Conservation (phyloP, 2,888 invertebrate genomes). For the Cylloceria caligata region DNA sequence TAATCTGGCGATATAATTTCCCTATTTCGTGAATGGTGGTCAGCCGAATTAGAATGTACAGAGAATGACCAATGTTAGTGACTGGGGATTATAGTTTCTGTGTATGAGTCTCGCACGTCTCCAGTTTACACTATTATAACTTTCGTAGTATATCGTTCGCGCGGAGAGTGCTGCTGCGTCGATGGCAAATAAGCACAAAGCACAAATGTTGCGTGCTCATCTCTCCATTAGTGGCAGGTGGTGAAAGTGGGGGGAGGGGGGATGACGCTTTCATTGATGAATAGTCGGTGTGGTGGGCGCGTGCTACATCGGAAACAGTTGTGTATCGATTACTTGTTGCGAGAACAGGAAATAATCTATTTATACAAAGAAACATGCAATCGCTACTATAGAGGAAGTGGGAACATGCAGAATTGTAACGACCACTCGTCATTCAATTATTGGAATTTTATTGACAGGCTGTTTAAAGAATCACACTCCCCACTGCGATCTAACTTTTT, state of each 20-base stretch:
- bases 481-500: neutral
- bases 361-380: conserved; percentile 57
- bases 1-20: no score
- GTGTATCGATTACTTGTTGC: conserved; percentile 71
- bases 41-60: neutral
- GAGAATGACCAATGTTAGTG: neutral
- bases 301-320: conserved; percentile 61
- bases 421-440: conserved; percentile 45
- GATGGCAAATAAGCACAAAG: conserved; percentile 58
- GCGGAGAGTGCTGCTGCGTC: conserved; percentile 6
- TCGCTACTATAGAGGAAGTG: neutral
- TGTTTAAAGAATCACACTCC: neutral
- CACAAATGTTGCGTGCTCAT: conserved; percentile 62
- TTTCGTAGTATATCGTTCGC: conserved; percentile 46
- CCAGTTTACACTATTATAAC: conserved; percentile 21
- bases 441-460: conserved; percentile 46
- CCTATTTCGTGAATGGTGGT: neutral
- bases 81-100: neutral
- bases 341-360: conserved; percentile 64
- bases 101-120: conserved; percentile 16
- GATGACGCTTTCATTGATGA: conserved; percentile 62
- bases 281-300: conserved; percentile 39
- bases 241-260: conserved; percentile 5
- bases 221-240: conserved; percentile 52
- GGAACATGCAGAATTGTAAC: conserved; percentile 27